phyloP scores from a whole-genome alignment of 2,797 vertebrate genomes.

The Rhabdomys pumilio region DNA sequence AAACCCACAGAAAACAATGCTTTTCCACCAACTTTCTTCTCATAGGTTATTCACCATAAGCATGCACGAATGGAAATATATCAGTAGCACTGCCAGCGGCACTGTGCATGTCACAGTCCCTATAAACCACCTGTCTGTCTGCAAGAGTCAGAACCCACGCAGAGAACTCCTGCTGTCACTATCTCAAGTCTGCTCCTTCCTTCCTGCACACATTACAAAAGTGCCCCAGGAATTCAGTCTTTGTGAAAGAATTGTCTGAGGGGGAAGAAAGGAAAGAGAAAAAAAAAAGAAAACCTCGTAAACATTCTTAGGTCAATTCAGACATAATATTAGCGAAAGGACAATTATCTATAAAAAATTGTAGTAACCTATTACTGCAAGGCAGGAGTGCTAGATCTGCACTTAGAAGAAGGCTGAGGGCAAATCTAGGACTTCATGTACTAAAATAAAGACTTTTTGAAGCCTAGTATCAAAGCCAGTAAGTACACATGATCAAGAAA shows the following conservation, averaged over 20 bases:
- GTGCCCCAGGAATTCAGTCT: conserved; percentile 65
- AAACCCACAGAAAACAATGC: conserved; percentile 82
- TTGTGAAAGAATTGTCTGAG: conserved; percentile 69
- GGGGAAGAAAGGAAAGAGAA: conserved; percentile 43
- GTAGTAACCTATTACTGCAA: neutral
- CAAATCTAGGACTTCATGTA: neutral
- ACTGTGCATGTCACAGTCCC: neutral
- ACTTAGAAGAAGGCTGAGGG: neutral
- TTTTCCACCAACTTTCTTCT: conserved; percentile 69
- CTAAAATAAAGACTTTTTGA: neutral
- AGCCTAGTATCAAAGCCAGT: neutral
- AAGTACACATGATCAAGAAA: conserved; percentile 20
- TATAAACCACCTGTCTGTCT: conserved; percentile 71
- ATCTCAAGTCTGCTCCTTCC: neutral
- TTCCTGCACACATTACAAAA: conserved; percentile 71
- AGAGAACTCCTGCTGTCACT: neutral
- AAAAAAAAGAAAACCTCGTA: conserved; percentile 54
- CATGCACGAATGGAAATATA: conserved; percentile 46
- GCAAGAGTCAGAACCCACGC: neutral
- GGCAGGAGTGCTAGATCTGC: conserved; percentile 14
- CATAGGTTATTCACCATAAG: conserved; percentile 50
- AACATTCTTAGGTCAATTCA: conserved; percentile 71
- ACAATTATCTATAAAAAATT: conserved; percentile 38
- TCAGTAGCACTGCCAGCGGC: neutral
- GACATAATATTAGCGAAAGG: conserved; percentile 10